Evolutionary conservation across 1,140 invertebrate species (phyloP), one percentile per base, ranked within the genome.

Genomic region (Macrocentrus cingulum): DNA sequence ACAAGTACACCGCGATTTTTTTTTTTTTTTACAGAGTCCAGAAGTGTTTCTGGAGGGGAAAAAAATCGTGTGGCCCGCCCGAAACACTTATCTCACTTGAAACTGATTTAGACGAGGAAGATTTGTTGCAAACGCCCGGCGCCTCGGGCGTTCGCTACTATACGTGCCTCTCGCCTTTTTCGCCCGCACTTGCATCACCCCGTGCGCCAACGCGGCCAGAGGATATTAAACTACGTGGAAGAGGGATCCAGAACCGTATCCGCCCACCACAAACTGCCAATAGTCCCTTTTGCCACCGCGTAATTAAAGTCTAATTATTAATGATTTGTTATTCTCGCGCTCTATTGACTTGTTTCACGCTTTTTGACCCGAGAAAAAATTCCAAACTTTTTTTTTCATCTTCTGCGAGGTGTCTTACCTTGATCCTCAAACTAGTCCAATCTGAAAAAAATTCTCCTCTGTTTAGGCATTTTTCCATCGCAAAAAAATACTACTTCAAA

Each of bases 51-150:
- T 13, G 32, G 44, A 32, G 54, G 22, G 29, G 19, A 37, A 45
- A 57, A n/a, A n/a, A n/a, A n/a, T n/a, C n/a, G n/a, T 34, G 54
- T 63, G 45, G 59, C 57, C 49, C 48, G 55, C 65, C 57, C 41
- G 51, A 66, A 65, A 69, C 66, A 72, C 67, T 71, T 74, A 73
- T 70, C 69, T 72, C 69, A 65, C 68, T 68, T 68, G 71, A 75
- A 75, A 76, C 71, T 76, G 73, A 79, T 75, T 79, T 74, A 71
- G 74, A 77, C 72, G 66, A 72, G 46, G 70, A 70, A 77, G 74
- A 79, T 77, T 76, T 76, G 75, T 79, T 72, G 72, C 66, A 75
- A 74, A 69, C 49, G 44, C 42, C 58, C 60, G 23, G 23, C 18
- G 44, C 50, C 54, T 50, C 51, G 58, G 61, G 50, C 60, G 37